Conservation (phyloP, 2,888 invertebrate species). For the Cactoblastis cactorum region DNA sequence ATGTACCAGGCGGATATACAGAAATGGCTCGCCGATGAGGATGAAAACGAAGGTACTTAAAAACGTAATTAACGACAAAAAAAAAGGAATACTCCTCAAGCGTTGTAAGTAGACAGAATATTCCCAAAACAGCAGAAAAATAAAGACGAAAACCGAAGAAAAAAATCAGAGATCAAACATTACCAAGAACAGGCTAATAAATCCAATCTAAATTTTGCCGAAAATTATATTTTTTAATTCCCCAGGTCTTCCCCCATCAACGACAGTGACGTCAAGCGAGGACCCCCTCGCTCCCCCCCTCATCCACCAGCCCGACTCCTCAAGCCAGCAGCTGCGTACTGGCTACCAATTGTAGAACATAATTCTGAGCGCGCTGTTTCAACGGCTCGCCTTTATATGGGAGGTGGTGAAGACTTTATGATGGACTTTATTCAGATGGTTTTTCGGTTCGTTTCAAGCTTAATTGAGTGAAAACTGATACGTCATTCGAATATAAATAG, state of each 20-base stretch:
- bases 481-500: too few relatives aligned
- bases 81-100: too few relatives aligned
- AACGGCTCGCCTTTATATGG: conserved; percentile 18
- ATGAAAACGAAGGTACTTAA: conserved; percentile 79
- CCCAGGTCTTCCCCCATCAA: conserved; percentile 58
- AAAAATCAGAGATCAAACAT: too few relatives aligned
- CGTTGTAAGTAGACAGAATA: too few relatives aligned
- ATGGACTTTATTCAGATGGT: conserved; percentile 11
- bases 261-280: conserved; percentile 60
- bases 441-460: conserved; percentile 11
- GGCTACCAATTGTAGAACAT: conserved; percentile 65
- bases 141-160: too few relatives aligned
- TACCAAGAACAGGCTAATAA: too few relatives aligned
- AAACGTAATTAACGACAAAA: too few relatives aligned
- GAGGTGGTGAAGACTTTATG: conserved; percentile 18
- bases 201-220: too few relatives aligned
- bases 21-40: conserved; percentile 86
- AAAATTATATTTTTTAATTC: neutral
- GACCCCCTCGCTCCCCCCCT: conserved; percentile 64
- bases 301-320: conserved; percentile 49
- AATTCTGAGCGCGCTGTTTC: conserved; percentile 39
- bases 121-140: too few relatives aligned
- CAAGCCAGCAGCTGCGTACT: conserved; percentile 40
- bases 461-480: neutral
- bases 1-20: conserved; percentile 88